A percentile compares a stretch with the other conserved stretches of the same genome.
These are phyloP conservation scores for Thryonomys swinderianus DNA, from an alignment of 2,113 vertebrate species.

Conservation along the genomic window DNA sequence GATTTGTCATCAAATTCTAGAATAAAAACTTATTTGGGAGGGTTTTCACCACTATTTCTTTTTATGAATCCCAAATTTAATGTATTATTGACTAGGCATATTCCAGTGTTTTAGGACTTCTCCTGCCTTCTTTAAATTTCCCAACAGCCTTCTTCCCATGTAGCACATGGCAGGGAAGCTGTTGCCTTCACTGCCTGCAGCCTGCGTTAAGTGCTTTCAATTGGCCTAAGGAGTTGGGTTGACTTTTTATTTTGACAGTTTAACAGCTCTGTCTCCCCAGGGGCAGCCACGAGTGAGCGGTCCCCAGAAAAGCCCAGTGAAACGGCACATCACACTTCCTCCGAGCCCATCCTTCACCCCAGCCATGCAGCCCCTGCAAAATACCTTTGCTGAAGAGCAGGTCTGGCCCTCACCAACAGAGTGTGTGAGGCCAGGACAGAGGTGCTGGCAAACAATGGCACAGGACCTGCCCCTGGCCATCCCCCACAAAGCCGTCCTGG, in stretches of 20 bases:
- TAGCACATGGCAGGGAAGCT: not conserved
- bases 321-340: not conserved
- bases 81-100: conserved; percentile 56
- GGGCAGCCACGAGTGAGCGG: not conserved
- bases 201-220: conserved; percentile 41
- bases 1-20: not conserved
- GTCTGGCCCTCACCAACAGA: not conserved
- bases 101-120: conserved; percentile 33
- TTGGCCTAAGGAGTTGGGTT: conserved; percentile 35
- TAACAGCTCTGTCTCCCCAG: conserved; percentile 47
- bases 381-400: not conserved
- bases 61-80: conserved; percentile 73
- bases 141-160: not conserved
- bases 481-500: not conserved
- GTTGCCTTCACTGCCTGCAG: not conserved
- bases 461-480: not conserved
- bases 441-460: not conserved
- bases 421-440: not conserved
- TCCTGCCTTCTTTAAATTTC: conserved; percentile 33
- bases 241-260: conserved; percentile 71
- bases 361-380: not conserved
- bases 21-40: conserved; percentile 69
- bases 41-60: conserved; percentile 74
- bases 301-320: not conserved
- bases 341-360: not conserved